These are phyloP conservation scores for Lerista edwardsae DNA, from an alignment of 2,797 vertebrate species.

Conservation along the genomic window DNA sequence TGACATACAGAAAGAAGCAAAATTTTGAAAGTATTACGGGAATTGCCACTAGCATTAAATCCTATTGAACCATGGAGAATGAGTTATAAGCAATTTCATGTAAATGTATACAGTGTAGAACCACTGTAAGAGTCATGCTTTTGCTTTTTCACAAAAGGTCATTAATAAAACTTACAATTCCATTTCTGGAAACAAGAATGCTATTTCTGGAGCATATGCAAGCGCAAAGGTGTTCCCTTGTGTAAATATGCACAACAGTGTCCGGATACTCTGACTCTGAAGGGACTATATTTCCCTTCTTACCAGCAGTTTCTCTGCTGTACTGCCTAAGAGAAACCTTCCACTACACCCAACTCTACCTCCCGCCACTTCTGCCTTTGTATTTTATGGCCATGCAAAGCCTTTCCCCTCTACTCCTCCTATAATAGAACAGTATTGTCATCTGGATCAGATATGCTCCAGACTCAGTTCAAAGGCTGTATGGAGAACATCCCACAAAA, in stretches of 20 bases:
- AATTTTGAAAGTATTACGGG: constrained; percentile 52
- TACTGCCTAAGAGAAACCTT: not conserved
- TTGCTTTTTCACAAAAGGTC: not conserved
- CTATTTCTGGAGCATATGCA: not conserved
- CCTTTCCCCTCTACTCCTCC: not conserved
- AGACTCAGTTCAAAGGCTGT: too few species aligned
- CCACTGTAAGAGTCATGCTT: constrained; percentile 28
- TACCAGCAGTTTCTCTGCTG: not conserved
- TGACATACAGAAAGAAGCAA: constrained; percentile 51
- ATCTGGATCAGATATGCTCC: not conserved
- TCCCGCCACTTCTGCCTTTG: not conserved
- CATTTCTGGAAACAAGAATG: constrained; percentile 4
- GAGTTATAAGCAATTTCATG: constrained; percentile 51
- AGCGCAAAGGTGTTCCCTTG: too few species aligned
- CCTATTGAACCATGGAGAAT: constrained; percentile 47
- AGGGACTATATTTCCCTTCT: not conserved
- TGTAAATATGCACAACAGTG: not conserved
- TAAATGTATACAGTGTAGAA: constrained; percentile 30
- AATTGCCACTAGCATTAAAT: constrained; percentile 48
- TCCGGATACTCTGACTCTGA: not conserved
- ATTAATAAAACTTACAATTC: not conserved
- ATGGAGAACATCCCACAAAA: not conserved
- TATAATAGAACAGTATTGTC: not conserved
- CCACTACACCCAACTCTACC: too few species aligned
- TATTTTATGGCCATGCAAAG: not conserved